phyloP scores from a whole-genome alignment of 2,797 vertebrate species.

The Dromococcyx pavoninus region DNA sequence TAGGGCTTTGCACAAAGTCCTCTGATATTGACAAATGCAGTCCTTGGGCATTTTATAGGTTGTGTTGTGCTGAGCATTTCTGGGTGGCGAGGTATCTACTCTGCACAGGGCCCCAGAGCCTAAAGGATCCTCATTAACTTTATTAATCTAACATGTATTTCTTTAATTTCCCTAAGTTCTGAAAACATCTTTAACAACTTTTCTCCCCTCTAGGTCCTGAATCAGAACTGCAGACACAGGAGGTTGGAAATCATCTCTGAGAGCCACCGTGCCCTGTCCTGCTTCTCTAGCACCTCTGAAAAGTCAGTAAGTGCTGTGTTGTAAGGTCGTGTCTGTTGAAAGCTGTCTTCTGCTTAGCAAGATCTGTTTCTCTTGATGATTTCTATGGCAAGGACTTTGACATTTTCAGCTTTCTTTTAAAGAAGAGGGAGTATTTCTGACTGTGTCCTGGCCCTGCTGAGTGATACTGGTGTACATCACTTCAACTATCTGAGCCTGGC shows the following conservation, averaged over 20 bases:
- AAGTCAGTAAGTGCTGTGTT: background rate
- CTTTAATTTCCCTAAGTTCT: background rate
- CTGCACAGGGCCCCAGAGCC: background rate
- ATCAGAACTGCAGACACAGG: fast-evolving
- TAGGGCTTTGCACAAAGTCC: background rate
- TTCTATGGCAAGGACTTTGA: fast-evolving
- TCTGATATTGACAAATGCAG: fast-evolving
- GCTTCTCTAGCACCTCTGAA: background rate
- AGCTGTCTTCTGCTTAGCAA: background rate
- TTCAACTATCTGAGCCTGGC: background rate
- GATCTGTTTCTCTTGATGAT: background rate
- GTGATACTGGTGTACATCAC: background rate
- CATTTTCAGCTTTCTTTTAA: background rate
- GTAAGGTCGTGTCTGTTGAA: fast-evolving
- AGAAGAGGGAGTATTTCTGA: background rate
- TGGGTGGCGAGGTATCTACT: background rate
- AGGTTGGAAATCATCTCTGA: background rate
- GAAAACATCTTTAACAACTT: background rate
- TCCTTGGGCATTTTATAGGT: background rate
- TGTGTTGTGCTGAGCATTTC: too few species aligned
- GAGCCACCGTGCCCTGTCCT: background rate
- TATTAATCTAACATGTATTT: background rate
- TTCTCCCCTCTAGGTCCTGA: background rate
- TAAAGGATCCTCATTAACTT: background rate
- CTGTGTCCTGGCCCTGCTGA: background rate